phyloP scores from a whole-genome alignment of 2,797 vertebrate species.

The Enteromius afrohamiltoni region DNA sequence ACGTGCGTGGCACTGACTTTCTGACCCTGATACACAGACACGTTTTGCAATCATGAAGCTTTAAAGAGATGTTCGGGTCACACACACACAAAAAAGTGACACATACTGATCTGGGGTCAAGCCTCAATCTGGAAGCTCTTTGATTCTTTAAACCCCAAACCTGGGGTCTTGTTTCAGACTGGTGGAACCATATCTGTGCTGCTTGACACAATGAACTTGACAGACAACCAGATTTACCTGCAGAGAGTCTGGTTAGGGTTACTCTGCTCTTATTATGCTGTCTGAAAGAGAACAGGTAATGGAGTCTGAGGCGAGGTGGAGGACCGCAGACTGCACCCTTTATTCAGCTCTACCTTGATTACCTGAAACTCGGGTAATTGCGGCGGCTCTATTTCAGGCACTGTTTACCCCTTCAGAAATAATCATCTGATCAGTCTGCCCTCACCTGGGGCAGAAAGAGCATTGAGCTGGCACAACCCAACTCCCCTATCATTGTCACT shows the following conservation, averaged over 20 bases:
- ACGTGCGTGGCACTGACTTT: neutral
- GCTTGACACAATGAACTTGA: conserved; percentile 93
- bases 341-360: conserved; percentile 84
- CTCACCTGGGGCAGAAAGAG: conserved; percentile 68
- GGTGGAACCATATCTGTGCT: conserved; percentile 83
- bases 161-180: conserved; percentile 81
- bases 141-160: conserved; percentile 79
- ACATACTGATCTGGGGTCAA: conserved; percentile 69
- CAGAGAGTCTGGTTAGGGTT: conserved; percentile 85
- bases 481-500: conserved; percentile 73
- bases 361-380: conserved; percentile 77
- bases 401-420: conserved; percentile 83
- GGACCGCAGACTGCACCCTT: conserved; percentile 69
- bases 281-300: conserved; percentile 87
- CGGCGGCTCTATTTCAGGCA: conserved; percentile 86
- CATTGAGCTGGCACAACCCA: conserved; percentile 76
- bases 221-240: conserved; percentile 91
- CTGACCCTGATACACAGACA: neutral
- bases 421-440: conserved; percentile 86
- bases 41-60: neutral
- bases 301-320: conserved; percentile 82
- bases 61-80: conserved; percentile 26
- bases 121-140: conserved; percentile 72
- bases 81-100: conserved; percentile 64
- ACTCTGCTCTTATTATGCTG: conserved; percentile 86